A percentile compares a stretch with the other conserved stretches of the same genome.
Evolutionary conservation across 2,113 vertebrate species (phyloP).

Genomic region (Apteryx mantelli): DNA sequence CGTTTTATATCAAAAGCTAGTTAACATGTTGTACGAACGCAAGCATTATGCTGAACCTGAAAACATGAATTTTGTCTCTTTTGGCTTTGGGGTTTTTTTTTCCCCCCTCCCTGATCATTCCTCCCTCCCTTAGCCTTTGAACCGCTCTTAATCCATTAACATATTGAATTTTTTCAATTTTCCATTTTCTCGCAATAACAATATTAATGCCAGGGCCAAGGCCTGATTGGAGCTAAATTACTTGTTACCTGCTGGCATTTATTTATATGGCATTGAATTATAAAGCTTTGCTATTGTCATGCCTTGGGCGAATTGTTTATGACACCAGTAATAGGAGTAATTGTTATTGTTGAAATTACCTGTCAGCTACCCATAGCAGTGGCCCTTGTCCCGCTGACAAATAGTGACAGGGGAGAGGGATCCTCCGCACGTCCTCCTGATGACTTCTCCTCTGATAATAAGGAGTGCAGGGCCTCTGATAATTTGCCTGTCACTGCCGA

Average conservation of each 20-base stretch:
- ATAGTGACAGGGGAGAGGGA: conserved; percentile 94
- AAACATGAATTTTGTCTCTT: conserved; percentile 50
- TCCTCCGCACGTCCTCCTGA: conserved; percentile 88
- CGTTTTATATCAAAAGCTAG: conserved; percentile 6
- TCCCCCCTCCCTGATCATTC: not conserved
- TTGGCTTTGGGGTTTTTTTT: not conserved
- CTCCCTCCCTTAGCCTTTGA: conserved; percentile 64
- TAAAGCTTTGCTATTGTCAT: conserved; percentile 95
- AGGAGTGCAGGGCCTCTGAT: conserved; percentile 94
- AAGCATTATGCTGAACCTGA: not conserved
- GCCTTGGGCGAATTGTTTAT: conserved; percentile 98
- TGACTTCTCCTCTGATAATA: conserved; percentile 99
- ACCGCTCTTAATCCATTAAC: conserved; percentile 83
- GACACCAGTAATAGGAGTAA: conserved; percentile 99
- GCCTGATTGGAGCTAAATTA: conserved; percentile 89
- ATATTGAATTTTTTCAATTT: conserved; percentile 87
- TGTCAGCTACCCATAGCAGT: conserved; percentile 94
- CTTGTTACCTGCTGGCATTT: conserved; percentile 96
- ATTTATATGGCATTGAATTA: conserved; percentile 96
- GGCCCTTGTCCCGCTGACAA: conserved; percentile 94
- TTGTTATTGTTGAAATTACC: conserved; percentile 99
- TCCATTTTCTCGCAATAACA: conserved; percentile 83
- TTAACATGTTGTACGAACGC: conserved; percentile 14
- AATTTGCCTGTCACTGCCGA: conserved; percentile 99
- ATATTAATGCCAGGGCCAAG: conserved; percentile 81